These are phyloP conservation scores for Australoheros scitulus DNA, from an alignment of 2,113 vertebrate species.

Conservation along the genomic window DNA sequence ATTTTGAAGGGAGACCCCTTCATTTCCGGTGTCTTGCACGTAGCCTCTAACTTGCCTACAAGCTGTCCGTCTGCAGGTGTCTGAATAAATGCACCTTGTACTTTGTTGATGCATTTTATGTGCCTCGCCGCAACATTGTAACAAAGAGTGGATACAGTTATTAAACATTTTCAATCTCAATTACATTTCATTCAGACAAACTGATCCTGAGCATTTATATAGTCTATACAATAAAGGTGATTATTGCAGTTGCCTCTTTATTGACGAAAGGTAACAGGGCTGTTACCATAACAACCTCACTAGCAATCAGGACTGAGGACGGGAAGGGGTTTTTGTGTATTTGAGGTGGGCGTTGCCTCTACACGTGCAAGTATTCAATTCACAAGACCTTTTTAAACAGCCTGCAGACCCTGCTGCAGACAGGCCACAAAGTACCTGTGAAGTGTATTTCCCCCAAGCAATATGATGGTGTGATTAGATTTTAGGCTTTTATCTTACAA, in stretches of 20 bases:
- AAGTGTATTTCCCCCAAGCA: neutral
- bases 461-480: neutral
- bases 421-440: neutral
- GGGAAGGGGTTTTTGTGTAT: no score
- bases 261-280: neutral
- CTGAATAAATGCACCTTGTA: neutral
- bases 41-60: neutral
- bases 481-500: neutral
- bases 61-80: neutral
- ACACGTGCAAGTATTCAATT: constrained; percentile 24
- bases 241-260: neutral
- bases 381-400: neutral
- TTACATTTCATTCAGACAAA: neutral
- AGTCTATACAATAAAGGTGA: neutral
- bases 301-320: constrained; percentile 23
- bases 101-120: neutral
- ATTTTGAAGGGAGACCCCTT: constrained; percentile 16
- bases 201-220: neutral
- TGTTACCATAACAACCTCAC: neutral
- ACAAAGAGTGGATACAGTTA: neutral
- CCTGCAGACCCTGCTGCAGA: neutral
- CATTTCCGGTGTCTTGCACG: neutral
- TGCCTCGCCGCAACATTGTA: neutral
- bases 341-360: constrained; percentile 45
- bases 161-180: neutral